Conservation (phyloP, 2,888 invertebrate genomes). For the Lacanobia oleracea region DNA sequence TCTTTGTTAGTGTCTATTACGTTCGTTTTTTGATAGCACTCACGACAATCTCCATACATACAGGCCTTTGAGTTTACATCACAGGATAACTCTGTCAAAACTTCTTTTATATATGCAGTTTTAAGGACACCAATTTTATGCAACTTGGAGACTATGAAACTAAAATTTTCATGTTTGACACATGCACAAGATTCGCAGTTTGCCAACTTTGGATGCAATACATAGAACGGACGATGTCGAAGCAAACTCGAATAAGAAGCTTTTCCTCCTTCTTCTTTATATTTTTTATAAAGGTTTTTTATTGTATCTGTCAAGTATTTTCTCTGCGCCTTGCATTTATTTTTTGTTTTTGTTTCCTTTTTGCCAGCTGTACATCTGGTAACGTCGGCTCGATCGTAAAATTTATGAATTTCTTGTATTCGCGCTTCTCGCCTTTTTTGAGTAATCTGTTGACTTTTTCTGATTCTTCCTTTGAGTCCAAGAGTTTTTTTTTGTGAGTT, state of each 20-base stretch:
- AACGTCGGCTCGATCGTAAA: slow-evolving; percentile 13
- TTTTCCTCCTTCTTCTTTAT: slow-evolving; percentile 15
- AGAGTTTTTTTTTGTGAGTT: slow-evolving; percentile 6
- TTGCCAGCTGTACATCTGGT: background rate
- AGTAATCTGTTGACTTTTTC: slow-evolving; percentile 6
- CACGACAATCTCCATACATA: slow-evolving; percentile 19
- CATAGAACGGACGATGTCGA: slow-evolving; percentile 18
- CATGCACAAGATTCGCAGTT: slow-evolving; percentile 1
- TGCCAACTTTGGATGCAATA: slow-evolving; percentile 14
- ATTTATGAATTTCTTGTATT: slow-evolving; percentile 15
- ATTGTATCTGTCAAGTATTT: slow-evolving; percentile 12
- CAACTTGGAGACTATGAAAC: slow-evolving; percentile 17
- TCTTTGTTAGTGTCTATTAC: slow-evolving; percentile 19
- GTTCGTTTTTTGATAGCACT: slow-evolving; percentile 12
- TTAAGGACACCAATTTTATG: slow-evolving; percentile 13
- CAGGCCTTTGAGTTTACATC: slow-evolving; percentile 17
- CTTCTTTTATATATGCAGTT: slow-evolving; percentile 1
- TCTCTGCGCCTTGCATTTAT: slow-evolving; percentile 18
- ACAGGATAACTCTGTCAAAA: slow-evolving; percentile 17
- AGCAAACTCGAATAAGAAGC: slow-evolving; percentile 17
- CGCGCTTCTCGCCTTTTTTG: slow-evolving; percentile 6
- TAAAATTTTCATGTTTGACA: slow-evolving; percentile 19
- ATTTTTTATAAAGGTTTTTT: slow-evolving; percentile 15
- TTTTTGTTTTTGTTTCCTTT: slow-evolving; percentile 18
- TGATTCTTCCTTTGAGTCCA: slow-evolving; percentile 6